Percentiles rank a stretch among this genome's conserved stretches.
Evolutionary conservation across 2,797 vertebrate genomes (phyloP).

Genomic region (Halcyon badia): DNA sequence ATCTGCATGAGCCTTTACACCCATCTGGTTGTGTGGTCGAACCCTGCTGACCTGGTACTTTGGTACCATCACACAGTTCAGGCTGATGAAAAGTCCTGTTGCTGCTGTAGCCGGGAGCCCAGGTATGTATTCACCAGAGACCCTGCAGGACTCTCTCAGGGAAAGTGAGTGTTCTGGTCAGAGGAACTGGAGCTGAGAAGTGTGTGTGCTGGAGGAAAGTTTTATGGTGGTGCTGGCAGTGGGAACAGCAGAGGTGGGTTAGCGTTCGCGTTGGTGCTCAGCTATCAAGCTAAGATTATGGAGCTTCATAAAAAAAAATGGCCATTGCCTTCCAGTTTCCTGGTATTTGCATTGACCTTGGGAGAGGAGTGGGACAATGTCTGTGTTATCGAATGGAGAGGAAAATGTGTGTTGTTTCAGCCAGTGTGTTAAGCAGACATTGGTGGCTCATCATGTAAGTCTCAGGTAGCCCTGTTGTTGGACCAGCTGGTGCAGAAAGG

Average conservation of each 20-base stretch:
- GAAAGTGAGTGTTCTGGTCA: not conserved
- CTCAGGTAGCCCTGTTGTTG: not conserved
- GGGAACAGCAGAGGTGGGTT: not conserved
- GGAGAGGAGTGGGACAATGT: not conserved
- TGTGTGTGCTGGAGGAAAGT: not conserved
- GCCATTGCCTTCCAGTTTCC: not conserved
- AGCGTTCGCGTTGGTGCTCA: not conserved
- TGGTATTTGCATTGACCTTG: not conserved
- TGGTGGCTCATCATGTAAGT: not conserved
- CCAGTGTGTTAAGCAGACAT: not conserved
- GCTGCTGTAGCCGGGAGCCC: not conserved
- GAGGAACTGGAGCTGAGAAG: not conserved
- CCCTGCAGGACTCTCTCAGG: not conserved
- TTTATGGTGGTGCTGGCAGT: not conserved
- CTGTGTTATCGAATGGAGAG: not conserved
- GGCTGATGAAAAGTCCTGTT: not conserved
- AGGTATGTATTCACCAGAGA: not conserved
- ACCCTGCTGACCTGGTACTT: not conserved
- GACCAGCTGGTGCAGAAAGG: not conserved
- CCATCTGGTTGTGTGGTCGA: not conserved
- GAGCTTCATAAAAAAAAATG: not conserved
- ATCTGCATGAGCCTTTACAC: not conserved
- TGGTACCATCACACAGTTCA: not conserved
- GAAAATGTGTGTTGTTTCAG: not conserved
- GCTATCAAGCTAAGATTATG: not conserved